Conservation (phyloP, 2,888 invertebrate species). For the Protonemura montana region DNA sequence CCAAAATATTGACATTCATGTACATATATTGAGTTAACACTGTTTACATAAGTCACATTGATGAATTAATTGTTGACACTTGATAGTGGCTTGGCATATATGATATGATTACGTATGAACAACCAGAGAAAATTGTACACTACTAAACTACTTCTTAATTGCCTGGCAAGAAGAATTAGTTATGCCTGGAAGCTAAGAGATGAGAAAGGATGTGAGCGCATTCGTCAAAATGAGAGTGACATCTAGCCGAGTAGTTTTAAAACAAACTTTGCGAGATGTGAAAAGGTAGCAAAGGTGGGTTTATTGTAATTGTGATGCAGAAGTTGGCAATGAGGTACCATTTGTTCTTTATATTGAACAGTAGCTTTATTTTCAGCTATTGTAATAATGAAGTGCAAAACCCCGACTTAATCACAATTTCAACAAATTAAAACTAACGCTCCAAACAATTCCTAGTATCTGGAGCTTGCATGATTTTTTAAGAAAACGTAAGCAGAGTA, state of each 20-base stretch:
- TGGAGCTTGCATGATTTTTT: too few species aligned
- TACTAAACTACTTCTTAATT: background rate
- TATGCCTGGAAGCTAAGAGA: background rate
- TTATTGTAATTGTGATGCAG: background rate
- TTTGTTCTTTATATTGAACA: too few species aligned
- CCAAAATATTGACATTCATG: background rate
- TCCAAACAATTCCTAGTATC: too few species aligned
- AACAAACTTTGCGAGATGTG: background rate
- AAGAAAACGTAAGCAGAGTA: too few species aligned
- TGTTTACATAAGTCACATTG: background rate
- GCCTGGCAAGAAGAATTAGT: too few species aligned
- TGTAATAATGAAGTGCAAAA: too few species aligned
- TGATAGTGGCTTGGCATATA: background rate
- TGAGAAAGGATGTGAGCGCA: background rate
- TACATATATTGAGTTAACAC: background rate
- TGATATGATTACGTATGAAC: background rate
- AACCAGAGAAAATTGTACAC: background rate
- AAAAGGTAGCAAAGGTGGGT: background rate
- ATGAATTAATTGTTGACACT: background rate
- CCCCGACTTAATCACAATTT: too few species aligned
- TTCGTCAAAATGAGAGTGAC: background rate
- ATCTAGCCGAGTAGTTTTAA: too few species aligned
- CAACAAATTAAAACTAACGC: too few species aligned
- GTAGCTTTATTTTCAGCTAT: too few species aligned
- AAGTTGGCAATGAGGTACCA: background rate